Percentiles rank a stretch among this genome's conserved stretches.
Conservation (phyloP, 2,797 vertebrate species). For the Cottoperca gobio region DNA sequence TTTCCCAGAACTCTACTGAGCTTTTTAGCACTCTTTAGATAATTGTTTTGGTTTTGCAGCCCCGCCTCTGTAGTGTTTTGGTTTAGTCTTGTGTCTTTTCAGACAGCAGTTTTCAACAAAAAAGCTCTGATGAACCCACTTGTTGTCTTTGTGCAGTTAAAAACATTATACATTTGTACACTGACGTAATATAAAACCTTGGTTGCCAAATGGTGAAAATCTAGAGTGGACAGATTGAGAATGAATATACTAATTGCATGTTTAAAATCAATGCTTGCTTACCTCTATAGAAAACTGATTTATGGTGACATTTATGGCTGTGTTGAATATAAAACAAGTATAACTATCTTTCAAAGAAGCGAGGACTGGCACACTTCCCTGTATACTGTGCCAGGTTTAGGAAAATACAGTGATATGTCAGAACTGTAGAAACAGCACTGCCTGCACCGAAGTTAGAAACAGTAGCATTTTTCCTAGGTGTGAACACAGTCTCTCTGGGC, state of each 20-base stretch:
- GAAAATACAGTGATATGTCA: conserved; percentile 26
- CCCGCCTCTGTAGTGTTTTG: not conserved
- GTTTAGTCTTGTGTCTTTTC: not conserved
- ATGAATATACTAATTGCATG: not conserved
- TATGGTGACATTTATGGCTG: conserved; percentile 10
- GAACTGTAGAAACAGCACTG: not conserved
- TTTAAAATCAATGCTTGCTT: not conserved
- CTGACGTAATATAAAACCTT: not conserved
- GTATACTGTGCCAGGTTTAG: conserved; percentile 33
- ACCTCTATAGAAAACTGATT: conserved; percentile 1
- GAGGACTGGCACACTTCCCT: conserved; percentile 40
- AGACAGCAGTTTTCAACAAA: not conserved
- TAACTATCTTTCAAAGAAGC: conserved; percentile 37
- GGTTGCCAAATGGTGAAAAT: not conserved
- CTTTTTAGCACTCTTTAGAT: not conserved
- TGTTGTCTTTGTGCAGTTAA: not conserved
- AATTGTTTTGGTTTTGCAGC: not conserved
- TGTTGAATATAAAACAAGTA: conserved; percentile 29
- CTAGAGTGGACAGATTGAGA: not conserved
- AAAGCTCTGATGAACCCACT: not conserved
- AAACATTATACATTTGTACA: not conserved
- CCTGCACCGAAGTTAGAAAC: conserved; percentile 26
- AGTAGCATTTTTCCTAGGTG: conserved; percentile 45
- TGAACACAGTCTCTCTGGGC: conserved; percentile 49
- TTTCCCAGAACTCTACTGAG: not conserved